Conservation (phyloP, 2,797 vertebrate species). For the Cirrhinus molitorella region DNA sequence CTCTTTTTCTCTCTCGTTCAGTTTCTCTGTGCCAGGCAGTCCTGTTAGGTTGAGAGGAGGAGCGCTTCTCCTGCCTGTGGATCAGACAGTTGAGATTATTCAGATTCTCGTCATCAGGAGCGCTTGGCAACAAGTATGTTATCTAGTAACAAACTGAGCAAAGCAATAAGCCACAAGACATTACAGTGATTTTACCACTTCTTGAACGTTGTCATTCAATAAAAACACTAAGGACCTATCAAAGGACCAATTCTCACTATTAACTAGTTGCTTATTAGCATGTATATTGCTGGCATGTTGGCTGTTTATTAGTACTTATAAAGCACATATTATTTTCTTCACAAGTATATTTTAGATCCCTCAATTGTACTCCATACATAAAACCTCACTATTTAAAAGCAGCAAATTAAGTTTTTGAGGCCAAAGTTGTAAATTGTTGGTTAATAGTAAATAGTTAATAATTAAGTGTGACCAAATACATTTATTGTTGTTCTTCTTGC, state of each 20-base stretch:
- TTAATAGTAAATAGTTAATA: not conserved
- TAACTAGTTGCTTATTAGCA: not conserved
- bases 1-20: slow-evolving; percentile 98
- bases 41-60: slow-evolving; percentile 96
- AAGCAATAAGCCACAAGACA: not conserved
- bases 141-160: not conserved
- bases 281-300: not conserved
- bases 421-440: not conserved
- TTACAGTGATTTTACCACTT: not conserved
- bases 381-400: not conserved
- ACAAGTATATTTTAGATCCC: not conserved
- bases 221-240: too few species aligned
- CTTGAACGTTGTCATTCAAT: not conserved
- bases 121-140: not conserved
- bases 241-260: not conserved
- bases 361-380: not conserved
- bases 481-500: not conserved
- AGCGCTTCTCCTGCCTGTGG: slow-evolving; percentile 89
- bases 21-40: slow-evolving; percentile 96
- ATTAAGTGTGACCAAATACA: not conserved
- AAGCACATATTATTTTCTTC: not conserved
- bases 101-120: not conserved
- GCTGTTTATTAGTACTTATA: not conserved
- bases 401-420: not conserved
- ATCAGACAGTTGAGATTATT: slow-evolving; percentile 61